Base-by-base conservation (phyloP, 2,888 invertebrate species). In the Drosophila paramelanica region DNA sequence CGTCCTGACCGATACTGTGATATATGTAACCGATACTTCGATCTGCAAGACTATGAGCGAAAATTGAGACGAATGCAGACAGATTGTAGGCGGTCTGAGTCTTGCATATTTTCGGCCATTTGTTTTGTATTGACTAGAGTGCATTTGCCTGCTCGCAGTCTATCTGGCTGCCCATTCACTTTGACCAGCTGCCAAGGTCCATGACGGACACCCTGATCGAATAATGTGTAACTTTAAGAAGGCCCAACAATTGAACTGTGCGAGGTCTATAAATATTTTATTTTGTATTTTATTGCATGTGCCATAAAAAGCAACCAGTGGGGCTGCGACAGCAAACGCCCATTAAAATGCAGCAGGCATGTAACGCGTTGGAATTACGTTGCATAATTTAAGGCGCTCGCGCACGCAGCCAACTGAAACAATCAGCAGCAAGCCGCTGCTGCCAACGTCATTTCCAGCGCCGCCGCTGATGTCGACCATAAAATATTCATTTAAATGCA, bases 401-500 rank as follows among this genome's bases (percentile, higher is more conserved):
- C 72, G 59, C 64, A 72, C 59, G 81, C 67, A 82, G 64, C 66
- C 80, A 81, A 67, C 69, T 67, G 74, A 66, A 77, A 79, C 76
- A 79, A 76, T 79, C 72, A 69, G 65, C 60, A 43, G 38, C 53
- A 68, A 67, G 66, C 59, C 61, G 67, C 51, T 38, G 59, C 42
- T 60, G 50, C 59, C 77, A 70, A 51, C 50, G 77, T 46, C 53
- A 71, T 57, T 53, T 76, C 41, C 38, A 43, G 45, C 49, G 74
- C 45, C 59, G 67, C 59, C 59, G 77, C 67, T 66, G 81, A 69
- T 74, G 64, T 67, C 66, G 79, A 49, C 72, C 79, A 83, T 81
- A 89, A 89, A 87, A 83, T 84, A 83, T 83, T 89, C 72, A 83
- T 89, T 83, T 83, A 71, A 87, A 83, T 83, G 81, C 89, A 84